Conservation (phyloP, 1,140 invertebrate genomes). For the Drosophila arizonae region DNA sequence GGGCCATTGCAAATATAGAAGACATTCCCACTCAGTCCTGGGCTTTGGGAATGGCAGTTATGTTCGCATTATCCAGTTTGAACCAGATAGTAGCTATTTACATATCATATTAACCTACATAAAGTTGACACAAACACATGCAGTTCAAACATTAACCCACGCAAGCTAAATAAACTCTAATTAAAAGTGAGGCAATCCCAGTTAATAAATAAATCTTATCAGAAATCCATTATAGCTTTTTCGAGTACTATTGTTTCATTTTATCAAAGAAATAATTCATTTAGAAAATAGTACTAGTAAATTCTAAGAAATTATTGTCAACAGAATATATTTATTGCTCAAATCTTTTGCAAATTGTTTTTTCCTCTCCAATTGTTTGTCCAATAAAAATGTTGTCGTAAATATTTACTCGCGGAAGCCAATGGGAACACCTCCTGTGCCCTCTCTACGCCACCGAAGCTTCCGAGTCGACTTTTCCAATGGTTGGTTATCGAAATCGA, state of each 20-base stretch:
- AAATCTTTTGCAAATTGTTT: conserved; percentile 67
- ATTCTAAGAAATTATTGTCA: conserved; percentile 3
- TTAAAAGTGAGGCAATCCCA: not conserved
- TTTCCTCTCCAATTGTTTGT: conserved; percentile 67
- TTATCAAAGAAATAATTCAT: not conserved
- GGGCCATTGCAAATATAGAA: conserved; percentile 16
- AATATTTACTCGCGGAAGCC: conserved; percentile 71
- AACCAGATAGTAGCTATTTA: conserved; percentile 20
- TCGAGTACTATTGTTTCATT: conserved; percentile 3
- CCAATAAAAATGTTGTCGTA: conserved; percentile 44
- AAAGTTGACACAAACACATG: not conserved
- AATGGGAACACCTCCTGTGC: conserved; percentile 31
- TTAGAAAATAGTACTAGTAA: too few species aligned
- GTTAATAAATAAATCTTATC: conserved; percentile 21
- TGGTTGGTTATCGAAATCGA: conserved; percentile 10
- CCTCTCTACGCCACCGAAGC: conserved; percentile 41
- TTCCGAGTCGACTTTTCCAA: conserved; percentile 52
- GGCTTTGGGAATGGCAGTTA: not conserved
- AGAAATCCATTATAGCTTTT: too few species aligned
- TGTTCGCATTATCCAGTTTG: conserved; percentile 14
- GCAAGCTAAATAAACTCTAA: not conserved
- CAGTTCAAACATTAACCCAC: conserved; percentile 9
- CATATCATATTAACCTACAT: conserved; percentile 11
- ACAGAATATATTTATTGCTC: conserved; percentile 23
- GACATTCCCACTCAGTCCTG: not conserved